Conservation (phyloP, 1,140 invertebrate species). For the Trichonephila clavipes region DNA sequence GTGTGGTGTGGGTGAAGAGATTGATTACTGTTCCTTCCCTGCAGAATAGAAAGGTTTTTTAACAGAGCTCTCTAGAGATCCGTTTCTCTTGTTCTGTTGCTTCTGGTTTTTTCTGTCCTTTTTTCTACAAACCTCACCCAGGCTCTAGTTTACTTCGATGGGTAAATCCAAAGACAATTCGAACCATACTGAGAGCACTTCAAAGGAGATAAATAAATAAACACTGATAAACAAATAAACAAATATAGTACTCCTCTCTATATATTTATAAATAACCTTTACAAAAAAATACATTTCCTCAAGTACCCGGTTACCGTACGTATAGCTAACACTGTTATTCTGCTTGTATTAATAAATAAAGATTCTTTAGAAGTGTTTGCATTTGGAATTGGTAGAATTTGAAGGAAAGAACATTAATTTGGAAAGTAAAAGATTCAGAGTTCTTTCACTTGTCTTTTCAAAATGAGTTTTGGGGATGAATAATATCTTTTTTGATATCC, state of each 20-base stretch:
- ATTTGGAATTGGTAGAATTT: neutral
- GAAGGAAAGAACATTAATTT: neutral
- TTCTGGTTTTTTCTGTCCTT: neutral
- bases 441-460: neutral
- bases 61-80: slow-evolving; percentile 43
- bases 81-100: slow-evolving; percentile 37
- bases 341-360: neutral
- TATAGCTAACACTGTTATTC: neutral
- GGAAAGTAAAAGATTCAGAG: neutral
- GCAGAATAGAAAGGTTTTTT: slow-evolving; percentile 60
- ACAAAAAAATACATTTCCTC: neutral
- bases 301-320: neutral
- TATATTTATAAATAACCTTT: neutral
- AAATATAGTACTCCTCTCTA: neutral
- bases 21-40: slow-evolving; percentile 47
- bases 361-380: neutral
- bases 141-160: slow-evolving; percentile 10
- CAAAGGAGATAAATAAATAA: slow-evolving; percentile 27
- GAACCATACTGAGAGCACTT: neutral
- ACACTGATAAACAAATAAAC: neutral
- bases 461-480: neutral
- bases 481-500: neutral
- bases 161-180: slow-evolving; percentile 58
- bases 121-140: neutral
- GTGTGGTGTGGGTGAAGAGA: slow-evolving; percentile 55